Evolutionary conservation across 1,140 invertebrate genomes (phyloP), one percentile per base, ranked within the genome.

Genomic region (Eufriesea mexicana): DNA sequence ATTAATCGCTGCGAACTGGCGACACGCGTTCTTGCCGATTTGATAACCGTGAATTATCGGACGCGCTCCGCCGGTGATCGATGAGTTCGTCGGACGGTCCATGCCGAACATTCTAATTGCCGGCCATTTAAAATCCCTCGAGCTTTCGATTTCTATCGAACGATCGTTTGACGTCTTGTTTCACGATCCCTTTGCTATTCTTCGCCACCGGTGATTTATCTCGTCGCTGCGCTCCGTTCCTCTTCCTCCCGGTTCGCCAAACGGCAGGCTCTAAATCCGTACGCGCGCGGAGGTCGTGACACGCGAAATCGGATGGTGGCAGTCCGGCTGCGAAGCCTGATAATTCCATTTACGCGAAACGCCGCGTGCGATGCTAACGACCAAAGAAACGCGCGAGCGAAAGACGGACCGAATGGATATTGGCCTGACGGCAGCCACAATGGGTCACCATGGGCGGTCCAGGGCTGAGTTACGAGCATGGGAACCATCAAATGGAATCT

Each of bases 401-500:
- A 18, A 62, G 64, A 61, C 59, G 35, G 5, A 23, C 25, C 0
- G 28, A 23, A 59, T 25, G 57, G 62, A 74, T 74, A 79, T 62
- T 35, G 54, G 59, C 23, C 54, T 28, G 70, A 68, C 57, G 80
- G 47, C 80, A 45, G 55, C 74, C 70, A 74, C 84, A 84, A 85
- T 84, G 75, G 81, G 35, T 85, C 81, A 64, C 84, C 70, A 84
- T 85, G 70, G 84, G 84, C 75, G 84, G 75, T 85, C 84, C 70
- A 49, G 20, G 55, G 25, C 47, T 61, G 54, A 68, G 75, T 79
- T 85, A 78, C 78, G 68, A 79, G 57, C 82, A 85, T 84, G 75
- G 70, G 81, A 85, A 84, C 84, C 75, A 51, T 79, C 81, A 68
- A 84, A 79, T 84, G 84, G 84, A 84, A 85, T 85, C 75, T 79